phyloP scores from a whole-genome alignment of 2,113 vertebrate genomes.

The Zosterops borbonicus region DNA sequence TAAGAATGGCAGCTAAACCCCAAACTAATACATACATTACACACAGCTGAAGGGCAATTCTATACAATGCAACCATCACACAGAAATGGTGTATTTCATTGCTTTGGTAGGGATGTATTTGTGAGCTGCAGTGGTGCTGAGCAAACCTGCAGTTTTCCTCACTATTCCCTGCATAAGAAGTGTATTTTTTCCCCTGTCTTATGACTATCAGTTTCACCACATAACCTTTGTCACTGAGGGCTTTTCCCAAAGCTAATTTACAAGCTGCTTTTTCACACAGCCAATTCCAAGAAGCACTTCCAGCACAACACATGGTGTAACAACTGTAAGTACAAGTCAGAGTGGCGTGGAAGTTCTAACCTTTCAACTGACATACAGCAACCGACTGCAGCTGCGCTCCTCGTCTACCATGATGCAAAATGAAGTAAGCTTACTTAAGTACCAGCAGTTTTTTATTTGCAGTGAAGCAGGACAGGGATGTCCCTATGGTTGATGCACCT shows the following conservation, averaged over 20 bases:
- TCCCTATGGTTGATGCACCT: fast-evolving
- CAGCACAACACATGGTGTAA: background rate
- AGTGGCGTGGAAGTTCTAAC: background rate
- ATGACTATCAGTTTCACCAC: background rate
- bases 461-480: background rate
- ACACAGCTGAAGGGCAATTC: background rate
- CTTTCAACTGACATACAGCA: background rate
- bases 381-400: background rate
- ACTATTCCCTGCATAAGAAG: background rate
- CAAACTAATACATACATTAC: background rate
- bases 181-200: background rate
- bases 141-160: background rate
- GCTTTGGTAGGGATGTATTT: background rate
- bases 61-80: background rate
- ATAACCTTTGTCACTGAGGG: background rate
- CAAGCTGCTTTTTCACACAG: background rate
- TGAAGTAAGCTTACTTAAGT: background rate
- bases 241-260: background rate
- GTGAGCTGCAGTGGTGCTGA: background rate
- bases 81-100: background rate
- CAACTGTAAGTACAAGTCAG: background rate
- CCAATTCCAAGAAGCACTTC: background rate
- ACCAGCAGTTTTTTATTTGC: background rate
- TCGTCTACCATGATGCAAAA: background rate
- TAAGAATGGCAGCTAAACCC: background rate